Conservation (phyloP, 2,113 vertebrate species). For the Petaurus breviceps region DNA sequence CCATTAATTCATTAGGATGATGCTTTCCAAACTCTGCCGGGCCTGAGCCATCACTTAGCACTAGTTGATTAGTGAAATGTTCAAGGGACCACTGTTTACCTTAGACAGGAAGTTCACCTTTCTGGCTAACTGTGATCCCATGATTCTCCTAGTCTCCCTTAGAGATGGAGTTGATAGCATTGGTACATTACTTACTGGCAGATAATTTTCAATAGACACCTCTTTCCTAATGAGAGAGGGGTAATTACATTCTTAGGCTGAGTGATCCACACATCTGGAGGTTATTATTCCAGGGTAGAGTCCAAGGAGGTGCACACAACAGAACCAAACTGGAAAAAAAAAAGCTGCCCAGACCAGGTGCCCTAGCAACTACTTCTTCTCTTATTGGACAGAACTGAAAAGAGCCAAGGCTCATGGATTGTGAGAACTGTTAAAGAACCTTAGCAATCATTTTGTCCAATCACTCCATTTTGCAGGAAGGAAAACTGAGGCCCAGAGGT, state of each 20-base stretch:
- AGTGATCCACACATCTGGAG: background rate
- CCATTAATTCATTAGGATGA: background rate
- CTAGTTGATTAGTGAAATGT: conserved; percentile 11
- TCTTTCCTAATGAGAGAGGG: background rate
- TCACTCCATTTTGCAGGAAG: background rate
- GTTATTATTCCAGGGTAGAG: background rate
- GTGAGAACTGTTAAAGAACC: background rate
- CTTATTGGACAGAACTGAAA: background rate
- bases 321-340: background rate
- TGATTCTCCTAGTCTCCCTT: conserved; percentile 47
- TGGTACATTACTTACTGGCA: conserved; percentile 55
- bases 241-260: background rate
- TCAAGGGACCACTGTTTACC: conserved; percentile 65
- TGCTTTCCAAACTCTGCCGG: background rate
- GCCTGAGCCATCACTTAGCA: background rate
- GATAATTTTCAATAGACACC: conserved; percentile 40
- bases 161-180: conserved; percentile 67
- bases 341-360: background rate
- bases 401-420: background rate
- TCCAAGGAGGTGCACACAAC: background rate
- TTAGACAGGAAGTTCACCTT: conserved; percentile 65
- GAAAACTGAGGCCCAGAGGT: background rate
- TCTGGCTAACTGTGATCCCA: conserved; percentile 59
- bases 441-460: background rate
- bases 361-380: background rate